phyloP scores from a whole-genome alignment of 2,888 invertebrate species.

The Nysson spinosus region DNA sequence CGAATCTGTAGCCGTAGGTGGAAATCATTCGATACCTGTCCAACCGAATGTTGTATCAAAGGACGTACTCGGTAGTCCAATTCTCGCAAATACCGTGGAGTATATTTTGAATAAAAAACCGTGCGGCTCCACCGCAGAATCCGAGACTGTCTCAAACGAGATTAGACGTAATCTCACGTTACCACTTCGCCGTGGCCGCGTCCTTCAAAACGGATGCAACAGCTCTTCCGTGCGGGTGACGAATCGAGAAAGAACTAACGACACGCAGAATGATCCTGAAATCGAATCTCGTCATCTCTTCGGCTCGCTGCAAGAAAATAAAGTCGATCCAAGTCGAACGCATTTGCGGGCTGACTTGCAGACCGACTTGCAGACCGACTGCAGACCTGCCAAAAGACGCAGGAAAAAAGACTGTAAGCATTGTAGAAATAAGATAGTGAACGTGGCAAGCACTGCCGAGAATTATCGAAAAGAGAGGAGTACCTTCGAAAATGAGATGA shows the following conservation, averaged over 20 bases:
- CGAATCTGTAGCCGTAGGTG: too few species aligned
- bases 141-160: not conserved
- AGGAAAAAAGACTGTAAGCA: constrained; percentile 74
- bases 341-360: too few species aligned
- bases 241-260: constrained; percentile 52
- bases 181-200: constrained; percentile 59
- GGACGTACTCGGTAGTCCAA: not conserved
- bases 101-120: not conserved
- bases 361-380: constrained; percentile 16
- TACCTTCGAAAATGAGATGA: constrained; percentile 13
- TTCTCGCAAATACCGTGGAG: not conserved
- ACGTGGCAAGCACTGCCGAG: not conserved
- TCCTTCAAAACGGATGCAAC: constrained; percentile 4
- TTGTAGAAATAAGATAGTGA: constrained; percentile 60
- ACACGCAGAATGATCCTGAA: constrained; percentile 2
- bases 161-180: constrained; percentile 67
- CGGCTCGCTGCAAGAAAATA: too few species aligned
- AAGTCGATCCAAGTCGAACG: not conserved
- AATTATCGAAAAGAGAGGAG: not conserved
- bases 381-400: constrained; percentile 58
- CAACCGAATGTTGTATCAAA: not conserved
- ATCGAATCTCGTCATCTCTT: too few species aligned
- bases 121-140: not conserved
- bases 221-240: constrained; percentile 67
- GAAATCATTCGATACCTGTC: not conserved